Conservation (phyloP, 1,140 invertebrate genomes). For the Aphis gossypii region DNA sequence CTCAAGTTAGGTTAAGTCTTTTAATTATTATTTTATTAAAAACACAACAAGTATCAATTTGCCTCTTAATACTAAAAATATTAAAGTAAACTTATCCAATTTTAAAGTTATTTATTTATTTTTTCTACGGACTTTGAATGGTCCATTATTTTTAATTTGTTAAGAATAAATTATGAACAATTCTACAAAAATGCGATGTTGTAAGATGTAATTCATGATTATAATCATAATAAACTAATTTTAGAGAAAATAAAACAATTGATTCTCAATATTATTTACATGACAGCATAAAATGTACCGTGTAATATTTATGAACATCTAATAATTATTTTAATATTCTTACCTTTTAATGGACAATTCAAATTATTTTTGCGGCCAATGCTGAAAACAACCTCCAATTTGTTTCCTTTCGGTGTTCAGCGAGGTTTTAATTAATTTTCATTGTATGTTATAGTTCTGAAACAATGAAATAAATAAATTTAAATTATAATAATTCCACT, state of each 20-base stretch:
- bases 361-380: not conserved
- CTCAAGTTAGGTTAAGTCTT: not conserved
- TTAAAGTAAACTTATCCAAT: not conserved
- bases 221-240: not conserved
- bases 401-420: too few relatives aligned
- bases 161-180: not conserved
- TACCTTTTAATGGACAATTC: slow-evolving; percentile 24
- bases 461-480: not conserved
- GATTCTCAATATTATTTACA: too few relatives aligned
- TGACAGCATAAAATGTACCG: not conserved
- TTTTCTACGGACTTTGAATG: not conserved
- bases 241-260: not conserved
- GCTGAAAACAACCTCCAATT: not conserved
- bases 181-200: not conserved
- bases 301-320: not conserved
- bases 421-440: not conserved
- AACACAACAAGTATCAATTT: not conserved
- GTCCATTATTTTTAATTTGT: not conserved
- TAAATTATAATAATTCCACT: not conserved
- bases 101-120: not conserved
- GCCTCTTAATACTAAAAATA: not conserved
- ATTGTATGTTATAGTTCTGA: not conserved
- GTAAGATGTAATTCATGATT: not conserved
- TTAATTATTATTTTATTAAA: not conserved
- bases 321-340: not conserved